Conservation (phyloP, 2,888 invertebrate species). For the Leptura quadrifasciata region DNA sequence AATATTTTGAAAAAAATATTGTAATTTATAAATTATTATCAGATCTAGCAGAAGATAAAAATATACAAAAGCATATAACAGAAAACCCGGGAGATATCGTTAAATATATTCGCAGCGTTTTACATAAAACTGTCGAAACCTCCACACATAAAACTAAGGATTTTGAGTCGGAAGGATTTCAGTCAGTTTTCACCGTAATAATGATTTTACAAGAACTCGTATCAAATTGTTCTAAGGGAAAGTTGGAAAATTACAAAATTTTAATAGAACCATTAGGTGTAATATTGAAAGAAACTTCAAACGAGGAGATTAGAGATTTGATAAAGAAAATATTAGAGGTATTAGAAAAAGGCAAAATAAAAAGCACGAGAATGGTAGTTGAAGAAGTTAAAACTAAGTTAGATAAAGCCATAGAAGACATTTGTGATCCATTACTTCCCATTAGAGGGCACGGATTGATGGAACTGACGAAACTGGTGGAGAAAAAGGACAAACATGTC, state of each 20-base stretch:
- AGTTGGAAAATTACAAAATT: conserved; percentile 66
- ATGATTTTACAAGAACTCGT: conserved; percentile 71
- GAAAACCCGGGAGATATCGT: conserved; percentile 73
- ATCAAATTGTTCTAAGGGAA: conserved; percentile 61
- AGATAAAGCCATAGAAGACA: conserved; percentile 80
- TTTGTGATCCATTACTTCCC: conserved; percentile 84
- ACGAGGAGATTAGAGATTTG: conserved; percentile 64
- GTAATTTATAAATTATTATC: conserved; percentile 75
- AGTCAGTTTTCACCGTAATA: conserved; percentile 65
- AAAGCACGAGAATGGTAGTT: conserved; percentile 42
- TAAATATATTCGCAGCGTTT: conserved; percentile 74
- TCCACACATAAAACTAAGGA: conserved; percentile 60
- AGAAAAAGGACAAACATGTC: conserved; percentile 79
- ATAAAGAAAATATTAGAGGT: conserved; percentile 59
- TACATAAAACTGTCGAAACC: conserved; percentile 63
- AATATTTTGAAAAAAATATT: conserved; percentile 71
- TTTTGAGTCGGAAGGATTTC: conserved; percentile 64
- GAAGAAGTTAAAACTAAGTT: conserved; percentile 72
- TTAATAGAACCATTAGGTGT: conserved; percentile 64
- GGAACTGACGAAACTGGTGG: conserved; percentile 82
- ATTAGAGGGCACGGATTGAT: conserved; percentile 88
- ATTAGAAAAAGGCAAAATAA: conserved; percentile 42
- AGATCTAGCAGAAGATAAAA: conserved; percentile 74
- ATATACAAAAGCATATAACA: conserved; percentile 73
- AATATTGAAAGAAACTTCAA: conserved; percentile 61